Evolutionary conservation across 2,888 invertebrate genomes (phyloP).

Genomic region (Chrysopilus asiliformis): DNA sequence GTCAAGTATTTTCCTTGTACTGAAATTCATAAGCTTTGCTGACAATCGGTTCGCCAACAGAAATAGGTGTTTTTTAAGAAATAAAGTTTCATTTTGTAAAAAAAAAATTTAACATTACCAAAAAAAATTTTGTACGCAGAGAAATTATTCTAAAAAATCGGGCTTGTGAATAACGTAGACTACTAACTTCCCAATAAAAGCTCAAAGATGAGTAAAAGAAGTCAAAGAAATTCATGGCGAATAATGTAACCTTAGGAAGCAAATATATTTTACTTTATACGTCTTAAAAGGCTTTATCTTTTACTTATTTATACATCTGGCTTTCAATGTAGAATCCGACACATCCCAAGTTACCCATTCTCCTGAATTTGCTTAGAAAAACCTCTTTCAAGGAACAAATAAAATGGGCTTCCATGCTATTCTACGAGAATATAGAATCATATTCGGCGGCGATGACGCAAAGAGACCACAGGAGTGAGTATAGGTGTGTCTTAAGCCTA

Average conservation of each 20-base stretch:
- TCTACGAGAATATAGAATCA: no score
- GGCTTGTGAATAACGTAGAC: neutral
- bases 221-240: conserved; percentile 10
- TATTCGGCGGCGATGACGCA: no score
- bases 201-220: neutral
- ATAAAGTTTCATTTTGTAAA: neutral
- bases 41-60: neutral
- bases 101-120: neutral
- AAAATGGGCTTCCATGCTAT: no score
- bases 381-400: no score
- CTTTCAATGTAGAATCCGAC: no score
- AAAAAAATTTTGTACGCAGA: neutral
- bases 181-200: conserved; percentile 3
- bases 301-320: conserved; percentile 7
- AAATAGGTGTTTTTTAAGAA: neutral
- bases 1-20: no score
- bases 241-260: conserved; percentile 12
- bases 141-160: neutral
- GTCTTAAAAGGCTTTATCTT: conserved; percentile 13
- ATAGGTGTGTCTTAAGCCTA: no score
- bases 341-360: no score
- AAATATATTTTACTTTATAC: conserved; percentile 12
- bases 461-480: no score
- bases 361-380: no score
- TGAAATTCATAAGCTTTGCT: no score